A percentile compares a stretch with the other conserved stretches of the same genome.
phyloP scores from a whole-genome alignment of 2,113 vertebrate species.

The Anguilla rostrata region DNA sequence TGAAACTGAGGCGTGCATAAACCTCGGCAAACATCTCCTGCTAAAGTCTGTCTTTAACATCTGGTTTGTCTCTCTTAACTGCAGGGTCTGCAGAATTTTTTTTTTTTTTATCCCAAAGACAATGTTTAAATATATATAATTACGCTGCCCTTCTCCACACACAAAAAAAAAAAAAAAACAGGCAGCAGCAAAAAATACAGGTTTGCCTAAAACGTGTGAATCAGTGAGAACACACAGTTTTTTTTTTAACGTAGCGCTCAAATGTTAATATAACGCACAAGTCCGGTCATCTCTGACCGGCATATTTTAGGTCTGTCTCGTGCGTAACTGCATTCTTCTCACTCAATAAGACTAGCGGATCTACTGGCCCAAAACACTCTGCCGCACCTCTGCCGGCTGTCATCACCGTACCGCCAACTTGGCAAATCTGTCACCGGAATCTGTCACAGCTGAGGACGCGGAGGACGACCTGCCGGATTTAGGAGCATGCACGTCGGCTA shows the following conservation, averaged over 20 bases:
- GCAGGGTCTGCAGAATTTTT: not conserved
- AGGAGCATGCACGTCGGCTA: conserved; percentile 6
- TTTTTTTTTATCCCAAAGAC: too few species aligned
- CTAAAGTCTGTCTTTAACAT: not conserved
- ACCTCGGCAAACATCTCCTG: not conserved
- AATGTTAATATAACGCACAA: not conserved
- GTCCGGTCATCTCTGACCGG: not conserved
- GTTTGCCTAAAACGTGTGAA: not conserved
- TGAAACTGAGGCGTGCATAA: not conserved
- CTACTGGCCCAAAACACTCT: not conserved
- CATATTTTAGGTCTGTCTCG: not conserved
- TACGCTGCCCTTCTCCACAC: not conserved
- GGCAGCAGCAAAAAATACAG: not conserved
- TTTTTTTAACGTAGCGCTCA: not conserved
- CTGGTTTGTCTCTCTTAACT: not conserved
- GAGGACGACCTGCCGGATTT: conserved; percentile 12
- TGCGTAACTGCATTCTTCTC: conserved; percentile 1
- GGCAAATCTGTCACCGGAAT: not conserved
- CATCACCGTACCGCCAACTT: not conserved
- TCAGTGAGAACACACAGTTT: not conserved
- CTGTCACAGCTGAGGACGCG: not conserved
- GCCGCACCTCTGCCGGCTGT: not conserved
- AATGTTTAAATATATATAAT: not conserved
- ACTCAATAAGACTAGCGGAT: not conserved
- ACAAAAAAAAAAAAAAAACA: not conserved